These are phyloP conservation scores for Spialia ferax DNA, from an alignment of 2,888 invertebrate species.

Conservation along the genomic window DNA sequence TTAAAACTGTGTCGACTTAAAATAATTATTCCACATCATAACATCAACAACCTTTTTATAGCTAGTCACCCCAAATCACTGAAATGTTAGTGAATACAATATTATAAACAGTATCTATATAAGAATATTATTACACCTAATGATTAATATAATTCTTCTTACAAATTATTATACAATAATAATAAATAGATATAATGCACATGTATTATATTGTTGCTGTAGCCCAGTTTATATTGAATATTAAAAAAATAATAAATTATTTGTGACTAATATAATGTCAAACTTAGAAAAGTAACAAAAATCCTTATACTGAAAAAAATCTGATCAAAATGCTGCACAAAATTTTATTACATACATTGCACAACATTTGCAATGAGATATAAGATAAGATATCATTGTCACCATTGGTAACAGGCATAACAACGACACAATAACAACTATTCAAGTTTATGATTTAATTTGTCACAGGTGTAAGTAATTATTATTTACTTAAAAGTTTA, in stretches of 20 bases:
- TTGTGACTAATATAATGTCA: background rate
- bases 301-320: background rate
- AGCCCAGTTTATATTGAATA: background rate
- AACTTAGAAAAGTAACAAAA: background rate
- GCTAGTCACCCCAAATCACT: background rate
- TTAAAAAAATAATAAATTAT: background rate
- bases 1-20: background rate
- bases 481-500: background rate
- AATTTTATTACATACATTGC: too few relatives aligned
- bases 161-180: background rate
- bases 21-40: constrained; percentile 9
- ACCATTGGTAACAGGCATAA: too few relatives aligned
- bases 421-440: too few relatives aligned
- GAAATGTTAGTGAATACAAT: background rate
- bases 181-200: background rate
- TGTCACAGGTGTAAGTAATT: too few relatives aligned
- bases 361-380: too few relatives aligned
- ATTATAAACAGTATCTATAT: background rate
- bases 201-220: background rate
- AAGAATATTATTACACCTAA: background rate
- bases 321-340: too few relatives aligned
- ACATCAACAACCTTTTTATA: constrained; percentile 5
- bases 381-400: too few relatives aligned
- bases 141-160: background rate
- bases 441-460: too few relatives aligned